Evolutionary conservation across 2,113 vertebrate genomes (phyloP).

Genomic region (Lophotis ruficrista): DNA sequence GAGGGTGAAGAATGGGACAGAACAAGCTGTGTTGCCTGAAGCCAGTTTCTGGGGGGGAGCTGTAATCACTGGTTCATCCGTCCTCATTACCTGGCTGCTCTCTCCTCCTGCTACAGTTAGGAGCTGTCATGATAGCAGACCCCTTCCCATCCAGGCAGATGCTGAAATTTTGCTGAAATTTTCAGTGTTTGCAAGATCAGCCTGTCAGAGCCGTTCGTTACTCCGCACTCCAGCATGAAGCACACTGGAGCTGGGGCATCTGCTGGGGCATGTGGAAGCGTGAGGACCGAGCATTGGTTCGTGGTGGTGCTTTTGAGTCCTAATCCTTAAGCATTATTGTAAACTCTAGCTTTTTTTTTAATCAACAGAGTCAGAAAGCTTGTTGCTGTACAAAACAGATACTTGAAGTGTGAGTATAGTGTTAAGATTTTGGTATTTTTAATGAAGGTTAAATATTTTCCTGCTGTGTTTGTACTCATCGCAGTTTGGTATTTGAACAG

Average conservation of each 20-base stretch:
- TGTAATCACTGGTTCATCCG: not conserved
- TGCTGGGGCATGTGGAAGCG: rapidly evolving
- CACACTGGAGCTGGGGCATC: not conserved
- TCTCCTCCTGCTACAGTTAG: not conserved
- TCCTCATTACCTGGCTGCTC: rapidly evolving
- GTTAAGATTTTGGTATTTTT: not conserved
- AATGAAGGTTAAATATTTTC: not conserved
- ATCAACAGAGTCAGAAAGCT: not conserved
- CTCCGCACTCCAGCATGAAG: not conserved
- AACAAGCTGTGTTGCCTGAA: not conserved
- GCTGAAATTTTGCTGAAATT: not conserved
- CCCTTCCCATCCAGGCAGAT: not conserved
- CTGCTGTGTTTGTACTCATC: not conserved
- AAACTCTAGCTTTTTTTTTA: not conserved
- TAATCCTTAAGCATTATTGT: not conserved
- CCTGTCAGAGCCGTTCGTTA: not conserved
- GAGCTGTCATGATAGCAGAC: not conserved
- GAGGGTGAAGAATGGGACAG: not conserved
- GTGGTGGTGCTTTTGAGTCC: not conserved
- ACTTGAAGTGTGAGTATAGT: not conserved
- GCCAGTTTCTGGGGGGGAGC: too few species aligned
- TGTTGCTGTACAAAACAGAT: not conserved
- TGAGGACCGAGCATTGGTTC: rapidly evolving
- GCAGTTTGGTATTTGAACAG: not conserved
- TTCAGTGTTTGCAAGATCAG: not conserved